phyloP scores from a whole-genome alignment of 2,888 invertebrate genomes.

The Gymnoscelis rufifasciata region DNA sequence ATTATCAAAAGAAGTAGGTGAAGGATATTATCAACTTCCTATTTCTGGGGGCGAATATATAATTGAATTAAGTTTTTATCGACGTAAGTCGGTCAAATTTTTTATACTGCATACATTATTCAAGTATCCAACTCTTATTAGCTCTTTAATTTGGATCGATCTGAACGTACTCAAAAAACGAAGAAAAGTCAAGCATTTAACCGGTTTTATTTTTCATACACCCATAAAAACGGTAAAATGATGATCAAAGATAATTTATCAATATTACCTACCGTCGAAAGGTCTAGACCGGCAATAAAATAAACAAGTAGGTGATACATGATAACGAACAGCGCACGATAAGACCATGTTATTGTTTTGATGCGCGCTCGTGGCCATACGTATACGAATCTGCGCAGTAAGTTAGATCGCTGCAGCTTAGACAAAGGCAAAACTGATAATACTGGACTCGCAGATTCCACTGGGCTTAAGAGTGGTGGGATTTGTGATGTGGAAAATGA shows the following conservation, averaged over 20 bases:
- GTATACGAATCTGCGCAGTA: constrained; percentile 13
- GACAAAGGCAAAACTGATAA: neutral
- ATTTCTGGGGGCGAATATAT: neutral
- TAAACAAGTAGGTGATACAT: constrained; percentile 11
- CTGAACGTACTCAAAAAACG: no score
- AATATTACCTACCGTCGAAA: constrained; percentile 12
- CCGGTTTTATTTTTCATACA: no score
- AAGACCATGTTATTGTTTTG: constrained; percentile 32
- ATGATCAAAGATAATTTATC: neutral
- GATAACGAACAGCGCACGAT: constrained; percentile 25
- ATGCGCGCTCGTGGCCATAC: constrained; percentile 11
- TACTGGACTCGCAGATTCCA: no score
- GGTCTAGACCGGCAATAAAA: constrained; percentile 23
- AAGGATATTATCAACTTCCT: neutral
- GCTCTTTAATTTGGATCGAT: no score
- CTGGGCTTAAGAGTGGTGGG: neutral
- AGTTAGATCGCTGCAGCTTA: neutral
- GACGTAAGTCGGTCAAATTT: neutral
- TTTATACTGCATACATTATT: no score
- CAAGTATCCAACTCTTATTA: no score
- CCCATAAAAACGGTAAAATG: no score
- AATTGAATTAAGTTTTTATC: neutral
- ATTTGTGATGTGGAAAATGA: constrained; percentile 17
- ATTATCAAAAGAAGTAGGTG: neutral
- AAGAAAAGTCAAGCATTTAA: neutral